Evolutionary conservation across 2,113 vertebrate genomes (phyloP), one percentile per base, ranked within the genome.

Genomic region (Perca flavescens): DNA sequence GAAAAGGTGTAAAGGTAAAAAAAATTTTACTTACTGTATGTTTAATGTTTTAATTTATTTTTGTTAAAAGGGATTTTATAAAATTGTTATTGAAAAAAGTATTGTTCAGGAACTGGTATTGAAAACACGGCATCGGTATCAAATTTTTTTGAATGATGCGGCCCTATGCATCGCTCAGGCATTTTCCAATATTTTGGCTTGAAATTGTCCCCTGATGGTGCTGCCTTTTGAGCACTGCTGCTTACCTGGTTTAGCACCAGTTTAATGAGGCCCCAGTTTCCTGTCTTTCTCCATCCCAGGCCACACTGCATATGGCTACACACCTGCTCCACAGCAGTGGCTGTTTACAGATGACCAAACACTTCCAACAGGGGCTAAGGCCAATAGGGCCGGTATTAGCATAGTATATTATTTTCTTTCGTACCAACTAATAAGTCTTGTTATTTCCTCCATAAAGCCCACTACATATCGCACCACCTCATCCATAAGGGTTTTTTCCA

Each of bases 281-380:
- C 89, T 62, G 57, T 78, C 46, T 74, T 16, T 53, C 15, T 72
- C 58, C 43, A 14, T 86, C 67, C 64, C 34, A 54, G 74, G 58
- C 57, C 61, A 40, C 83, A 56, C 62, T 89, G 60, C 87, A 90
- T 94, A 96, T 96, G 96, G 93, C 78, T 61, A 67, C 2, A 36
- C 96, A 96, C 96, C 96, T 98, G 96, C 95, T 94, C 87, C 83
- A 73, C 90, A 90, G 80, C 91, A 93, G 94, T 96, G 95, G 93
- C 94, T 96, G 94, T 96, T 96, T 96, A 96, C 95, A 97, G 96
- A 95, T 96, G 96, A 96, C 93, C 93, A 80, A 90, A 89, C 90
- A 87, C 89, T 96, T 96, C 63, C 6, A 82, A 56, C 28, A 58
- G 16, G 31, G 43, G 16, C 57, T 34, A 16, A 61, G 43, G 61